phyloP scores from a whole-genome alignment of 2,797 vertebrate genomes.

The Staurois parvus region DNA sequence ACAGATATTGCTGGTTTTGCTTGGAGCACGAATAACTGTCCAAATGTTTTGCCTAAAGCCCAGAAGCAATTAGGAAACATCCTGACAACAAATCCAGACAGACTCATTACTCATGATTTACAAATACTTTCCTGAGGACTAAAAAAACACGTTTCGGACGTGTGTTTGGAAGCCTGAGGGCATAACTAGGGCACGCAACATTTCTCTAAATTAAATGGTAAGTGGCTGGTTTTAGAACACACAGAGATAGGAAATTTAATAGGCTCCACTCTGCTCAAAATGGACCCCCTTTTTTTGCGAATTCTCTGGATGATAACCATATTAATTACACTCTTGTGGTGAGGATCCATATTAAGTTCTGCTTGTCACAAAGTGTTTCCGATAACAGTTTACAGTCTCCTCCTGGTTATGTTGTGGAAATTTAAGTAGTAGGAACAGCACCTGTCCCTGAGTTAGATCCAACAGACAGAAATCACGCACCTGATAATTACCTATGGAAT shows the following conservation, averaged over 20 bases:
- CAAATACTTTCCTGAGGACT: slow-evolving; percentile 63
- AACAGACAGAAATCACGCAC: slow-evolving; percentile 6
- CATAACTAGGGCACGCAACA: slow-evolving; percentile 52
- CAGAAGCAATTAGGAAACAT: slow-evolving; percentile 63
- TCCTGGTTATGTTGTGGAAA: slow-evolving; percentile 6
- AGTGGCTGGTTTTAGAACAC: slow-evolving; percentile 56
- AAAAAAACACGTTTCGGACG: slow-evolving; percentile 61
- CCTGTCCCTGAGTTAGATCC: slow-evolving; percentile 20
- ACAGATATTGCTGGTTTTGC: slow-evolving; percentile 57
- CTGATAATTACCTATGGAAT: slow-evolving; percentile 26
- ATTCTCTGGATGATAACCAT: slow-evolving; percentile 40
- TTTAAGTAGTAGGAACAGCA: slow-evolving; percentile 15
- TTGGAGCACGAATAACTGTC: slow-evolving; percentile 57
- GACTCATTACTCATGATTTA: slow-evolving; percentile 64
- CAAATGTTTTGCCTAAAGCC: slow-evolving; percentile 64
- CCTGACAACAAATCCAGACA: slow-evolving; percentile 63
- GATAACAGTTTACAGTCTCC: neutral
- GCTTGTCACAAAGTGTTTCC: slow-evolving; percentile 10
- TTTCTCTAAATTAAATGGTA: slow-evolving; percentile 63
- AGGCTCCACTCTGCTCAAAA: slow-evolving; percentile 33
- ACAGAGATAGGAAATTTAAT: slow-evolving; percentile 57
- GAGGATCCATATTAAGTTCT: slow-evolving; percentile 12
- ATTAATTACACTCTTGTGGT: slow-evolving; percentile 47
- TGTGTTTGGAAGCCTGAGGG: slow-evolving; percentile 60
- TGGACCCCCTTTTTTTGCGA: slow-evolving; percentile 19